Evolutionary conservation across 2,113 vertebrate genomes (phyloP), one percentile per base, ranked within the genome.

Genomic region (Cynopterus brachyotis): DNA sequence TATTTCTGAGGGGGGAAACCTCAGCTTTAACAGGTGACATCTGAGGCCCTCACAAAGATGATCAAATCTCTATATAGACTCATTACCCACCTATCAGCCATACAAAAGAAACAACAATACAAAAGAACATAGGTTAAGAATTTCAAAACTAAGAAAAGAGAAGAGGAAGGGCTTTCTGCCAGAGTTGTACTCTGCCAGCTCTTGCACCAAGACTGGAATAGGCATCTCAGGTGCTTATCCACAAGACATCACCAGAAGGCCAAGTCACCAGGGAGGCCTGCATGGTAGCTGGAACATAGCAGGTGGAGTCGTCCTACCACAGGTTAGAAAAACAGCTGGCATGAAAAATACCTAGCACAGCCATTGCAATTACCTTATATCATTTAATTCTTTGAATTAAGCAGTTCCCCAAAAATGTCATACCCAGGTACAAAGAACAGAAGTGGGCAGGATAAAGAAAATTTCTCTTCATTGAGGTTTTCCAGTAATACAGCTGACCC

Each of bases 161-260:
- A 22, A 19, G n/a, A 28, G 22, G 26, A 32, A 42, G 55, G 73
- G 9, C 26, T 78, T 91, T 80, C 40, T 20, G 59, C 53, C 10
- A 16, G n/a, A 60, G 3, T 4, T 5, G 2, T 0, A 1, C 28
- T 62, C 53, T 15, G 0, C 37, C 50, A 50, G 64, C 19, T 75
- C 45, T 60, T 28, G 3, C 6, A 35, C 10, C 19, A 50, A 37
- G 40, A 4, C 73, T 7, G 9, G 22, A 15, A 53, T 22, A 15
- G 59, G 24, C 17, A 40, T 5, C 6, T 35, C 20, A 50, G 89
- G 75, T 3, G 6, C 47, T 70, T 4, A 16, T 24, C 28, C 20
- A 22, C 12, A 45, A 6, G 76, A 30, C 7, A 3, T 62, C 10
- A 26, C 45, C 7, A 57, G 45, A 22, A 42, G 35, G n/a, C 24